Base-by-base conservation (phyloP, 2,888 invertebrate genomes). In the Argyresthia albistria region DNA sequence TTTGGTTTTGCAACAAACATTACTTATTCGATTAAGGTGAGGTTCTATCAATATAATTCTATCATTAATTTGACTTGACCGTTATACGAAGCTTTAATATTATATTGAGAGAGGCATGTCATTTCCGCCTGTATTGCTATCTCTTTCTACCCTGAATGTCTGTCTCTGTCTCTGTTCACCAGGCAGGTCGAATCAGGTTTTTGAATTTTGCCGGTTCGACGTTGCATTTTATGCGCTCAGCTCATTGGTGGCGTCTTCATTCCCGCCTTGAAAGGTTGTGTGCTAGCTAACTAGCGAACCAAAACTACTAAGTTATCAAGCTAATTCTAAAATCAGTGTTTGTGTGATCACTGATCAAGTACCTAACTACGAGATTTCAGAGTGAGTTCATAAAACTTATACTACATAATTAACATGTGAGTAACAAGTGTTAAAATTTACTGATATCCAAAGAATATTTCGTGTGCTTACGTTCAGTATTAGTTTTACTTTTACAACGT, bases 261-360 rank as follows among this genome's bases (percentile, higher is more conserved):
- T 45, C 45, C 45, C 45, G 45, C 45, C 45, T 45, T 45, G 16
- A 45, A 45, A 45, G 45, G 45, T 45, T 45, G 16, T 45, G 45
- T 39, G 16, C 45, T 8, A 45, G 45, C 15, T 8, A 45, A 15
- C 15, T 45, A 45, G 45, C 45, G 8, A 16, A 16, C 45, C 8
- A 45, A 45, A 14, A 45, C 45, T 8, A 12, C n/a, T 45, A 11
- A n/a, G n/a, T n/a, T 43, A 14, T 14, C 12, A 45, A 45, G 3
- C 16, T 1, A 16, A 8, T 45, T 15, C 45, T 45, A 1, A 14
- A 10, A 4, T 14, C 43, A 43, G 43, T 43, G 2, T 39, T 39
- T 25, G n/a, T n/a, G n/a, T n/a, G n/a, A n/a, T n/a, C n/a, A n/a
- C n/a, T 39, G 39, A 39, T 4, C 39, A 39, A 39, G 8, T 4